Conservation (phyloP, 2,888 invertebrate genomes). For the Mycogona germanica region DNA sequence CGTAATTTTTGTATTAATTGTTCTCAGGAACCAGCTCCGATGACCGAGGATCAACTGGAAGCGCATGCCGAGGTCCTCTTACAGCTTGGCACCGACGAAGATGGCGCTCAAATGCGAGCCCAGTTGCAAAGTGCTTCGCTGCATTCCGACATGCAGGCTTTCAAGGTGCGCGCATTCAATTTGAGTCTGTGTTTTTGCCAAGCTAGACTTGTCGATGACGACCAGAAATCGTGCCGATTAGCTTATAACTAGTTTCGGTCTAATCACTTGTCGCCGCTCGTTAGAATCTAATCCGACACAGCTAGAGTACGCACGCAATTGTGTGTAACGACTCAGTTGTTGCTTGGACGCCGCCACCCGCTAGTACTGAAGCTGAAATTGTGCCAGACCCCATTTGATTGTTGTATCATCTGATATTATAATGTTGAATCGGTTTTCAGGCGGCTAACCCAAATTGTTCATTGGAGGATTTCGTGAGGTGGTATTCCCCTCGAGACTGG, state of each 20-base stretch:
- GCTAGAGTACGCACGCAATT: too few species aligned
- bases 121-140: constrained; percentile 92
- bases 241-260: too few species aligned
- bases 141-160: constrained; percentile 95
- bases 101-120: constrained; percentile 70
- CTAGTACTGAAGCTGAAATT: too few species aligned
- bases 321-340: too few species aligned
- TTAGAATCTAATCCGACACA: too few species aligned
- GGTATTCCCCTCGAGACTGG: constrained; percentile 98
- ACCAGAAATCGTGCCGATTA: too few species aligned
- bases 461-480: constrained; percentile 90
- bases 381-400: too few species aligned
- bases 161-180: too few species aligned
- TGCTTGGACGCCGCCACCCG: too few species aligned
- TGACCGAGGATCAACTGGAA: constrained; percentile 93
- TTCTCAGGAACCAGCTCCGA: constrained; percentile 77
- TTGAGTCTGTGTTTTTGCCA: too few species aligned
- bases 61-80: constrained; percentile 85
- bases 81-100: constrained; percentile 71
- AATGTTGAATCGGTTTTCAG: constrained; percentile 31
- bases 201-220: too few species aligned
- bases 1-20: constrained; percentile 5
- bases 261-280: too few species aligned
- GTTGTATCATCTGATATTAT: background rate
- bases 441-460: constrained; percentile 87